Evolutionary conservation across 2,888 invertebrate genomes (phyloP).

Genomic region (Sarcophaga subvicina): DNA sequence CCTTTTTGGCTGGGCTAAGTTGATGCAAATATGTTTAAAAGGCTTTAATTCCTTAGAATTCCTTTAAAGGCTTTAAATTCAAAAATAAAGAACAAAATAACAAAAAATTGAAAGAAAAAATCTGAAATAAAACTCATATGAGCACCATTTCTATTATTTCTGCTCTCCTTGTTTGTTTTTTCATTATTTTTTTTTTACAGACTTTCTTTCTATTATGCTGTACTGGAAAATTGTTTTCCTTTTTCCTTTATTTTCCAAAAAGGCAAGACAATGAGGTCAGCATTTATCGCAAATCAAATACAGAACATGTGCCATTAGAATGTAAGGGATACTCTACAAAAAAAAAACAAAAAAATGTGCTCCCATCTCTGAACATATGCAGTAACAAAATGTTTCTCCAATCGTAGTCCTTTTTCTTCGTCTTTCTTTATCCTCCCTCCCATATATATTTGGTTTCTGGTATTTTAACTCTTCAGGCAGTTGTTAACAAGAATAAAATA

Average conservation of each 20-base stretch:
- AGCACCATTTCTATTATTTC: no score
- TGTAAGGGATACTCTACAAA: not conserved
- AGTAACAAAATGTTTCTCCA: not conserved
- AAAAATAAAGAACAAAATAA: no score
- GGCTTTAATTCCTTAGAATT: not conserved
- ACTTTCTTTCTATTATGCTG: not conserved
- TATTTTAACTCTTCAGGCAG: conserved; percentile 55
- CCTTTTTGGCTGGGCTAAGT: conserved; percentile 48
- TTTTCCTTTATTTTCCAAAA: conserved; percentile 29
- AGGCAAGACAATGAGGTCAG: conserved; percentile 67
- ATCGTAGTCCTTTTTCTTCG: conserved; percentile 38
- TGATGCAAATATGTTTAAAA: conserved; percentile 14
- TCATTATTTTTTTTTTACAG: not conserved
- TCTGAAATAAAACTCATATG: no score
- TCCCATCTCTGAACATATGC: conserved; percentile 9
- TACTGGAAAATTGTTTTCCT: conserved; percentile 28
- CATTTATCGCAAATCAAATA: conserved; percentile 69
- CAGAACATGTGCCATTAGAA: conserved; percentile 64
- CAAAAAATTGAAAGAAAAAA: no score
- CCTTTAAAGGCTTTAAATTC: no score
- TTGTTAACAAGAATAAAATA: conserved; percentile 68
- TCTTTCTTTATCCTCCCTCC: not conserved
- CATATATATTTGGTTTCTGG: conserved; percentile 38
- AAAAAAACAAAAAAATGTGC: not conserved
- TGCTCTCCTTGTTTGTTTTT: not conserved